Evolutionary conservation across 1,140 invertebrate genomes (phyloP), one percentile per base, ranked within the genome.

Genomic region (Drosophila obscura): DNA sequence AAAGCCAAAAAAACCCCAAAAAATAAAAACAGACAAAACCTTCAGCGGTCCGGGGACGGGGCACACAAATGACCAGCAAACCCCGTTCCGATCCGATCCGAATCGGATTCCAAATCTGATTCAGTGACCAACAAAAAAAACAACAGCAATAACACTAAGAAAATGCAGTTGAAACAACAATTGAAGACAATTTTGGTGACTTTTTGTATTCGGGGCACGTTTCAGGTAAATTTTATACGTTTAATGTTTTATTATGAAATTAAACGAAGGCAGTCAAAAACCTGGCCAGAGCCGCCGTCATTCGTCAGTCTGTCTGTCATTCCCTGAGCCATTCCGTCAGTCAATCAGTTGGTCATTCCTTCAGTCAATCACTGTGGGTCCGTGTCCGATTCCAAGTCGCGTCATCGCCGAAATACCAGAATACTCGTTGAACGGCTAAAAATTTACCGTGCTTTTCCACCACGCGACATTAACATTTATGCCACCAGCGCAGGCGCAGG

Each of bases 211-310:
- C 79, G 68, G 61, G 46, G 61, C 79, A 83, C 80, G 80, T 83
- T 83, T 41, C 76, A 73, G 61, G 58, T 58, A 83, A 74, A 83
- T 82, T 82, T 82, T 82, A 82, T 82, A 82, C 79, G 79, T 82
- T 82, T 82, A 78, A 82, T 82, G 79, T 82, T 77, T 82, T 82
- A 82, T 82, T 82, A 82, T 82, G 79, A 82, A 82, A 82, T 82
- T 82, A 82, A 82, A 56, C 79, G 52, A 65, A 64, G 74, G 63
- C 73, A 62, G 44, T 28, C 22, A 69, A 13, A 43, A 43, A 64
- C 6, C 41, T 52, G 61, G 13, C 39, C 52, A 58, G 51, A 59
- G 59, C 2, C 4, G 11, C 45, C 52, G 55, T 49, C 26, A 31
- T 45, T 63, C 19, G 74, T 51, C 66, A 56, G 63, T 67, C 60